A percentile compares a stretch with the other conserved stretches of the same genome.
phyloP scores from a whole-genome alignment of 2,888 invertebrate species.

The Parnassius apollo region DNA sequence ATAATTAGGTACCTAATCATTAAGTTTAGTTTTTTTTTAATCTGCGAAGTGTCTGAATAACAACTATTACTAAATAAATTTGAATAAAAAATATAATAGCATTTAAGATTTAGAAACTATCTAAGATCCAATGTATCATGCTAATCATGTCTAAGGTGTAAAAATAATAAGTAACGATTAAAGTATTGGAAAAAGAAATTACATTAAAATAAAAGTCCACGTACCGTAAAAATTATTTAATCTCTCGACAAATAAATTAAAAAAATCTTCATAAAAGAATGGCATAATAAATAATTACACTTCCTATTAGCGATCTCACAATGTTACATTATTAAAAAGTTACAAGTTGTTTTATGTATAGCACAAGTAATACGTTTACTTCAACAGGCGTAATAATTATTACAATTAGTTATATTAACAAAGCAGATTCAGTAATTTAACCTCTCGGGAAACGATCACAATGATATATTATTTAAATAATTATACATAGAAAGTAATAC shows the following conservation, averaged over 20 bases:
- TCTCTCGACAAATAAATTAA: conserved; percentile 79
- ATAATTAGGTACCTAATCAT: too few species aligned
- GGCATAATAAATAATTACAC: conserved; percentile 67
- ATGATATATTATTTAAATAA: conserved; percentile 32
- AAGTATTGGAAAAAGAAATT: background rate
- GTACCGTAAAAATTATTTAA: conserved; percentile 73
- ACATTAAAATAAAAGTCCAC: conserved; percentile 30
- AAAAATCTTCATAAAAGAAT: conserved; percentile 66
- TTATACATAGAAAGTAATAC: conserved; percentile 36
- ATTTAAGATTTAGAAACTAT: too few species aligned
- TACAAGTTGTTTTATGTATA: conserved; percentile 35
- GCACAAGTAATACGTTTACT: conserved; percentile 55
- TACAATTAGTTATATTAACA: conserved; percentile 42
- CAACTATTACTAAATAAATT: too few species aligned
- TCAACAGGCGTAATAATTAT: conserved; percentile 49
- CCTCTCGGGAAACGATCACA: conserved; percentile 37
- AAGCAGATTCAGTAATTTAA: conserved; percentile 55
- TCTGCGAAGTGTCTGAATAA: too few species aligned
- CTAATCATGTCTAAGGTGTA: too few species aligned
- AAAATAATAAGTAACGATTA: too few species aligned
- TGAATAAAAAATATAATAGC: too few species aligned
- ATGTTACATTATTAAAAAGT: conserved; percentile 55
- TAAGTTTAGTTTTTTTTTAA: too few species aligned
- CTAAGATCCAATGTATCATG: too few species aligned
- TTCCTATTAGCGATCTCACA: conserved; percentile 52